Evolutionary conservation across 2,113 vertebrate genomes (phyloP).

Genomic region (Petaurus breviceps): DNA sequence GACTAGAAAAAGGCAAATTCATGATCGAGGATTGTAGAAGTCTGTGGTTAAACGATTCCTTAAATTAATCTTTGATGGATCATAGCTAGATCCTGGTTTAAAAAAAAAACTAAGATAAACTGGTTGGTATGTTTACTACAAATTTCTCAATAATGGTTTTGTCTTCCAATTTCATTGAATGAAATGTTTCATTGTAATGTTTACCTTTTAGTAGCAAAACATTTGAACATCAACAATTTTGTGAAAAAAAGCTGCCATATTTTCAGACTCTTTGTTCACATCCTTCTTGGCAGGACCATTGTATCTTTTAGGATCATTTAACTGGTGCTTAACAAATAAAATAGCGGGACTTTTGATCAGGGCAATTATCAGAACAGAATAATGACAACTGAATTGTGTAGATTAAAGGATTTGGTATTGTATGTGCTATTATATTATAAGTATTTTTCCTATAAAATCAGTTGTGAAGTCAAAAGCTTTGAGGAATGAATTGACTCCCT

Average conservation of each 20-base stretch:
- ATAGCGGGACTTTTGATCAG: background rate
- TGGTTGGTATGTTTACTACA: slow-evolving; percentile 74
- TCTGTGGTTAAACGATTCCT: background rate
- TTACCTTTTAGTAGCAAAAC: background rate
- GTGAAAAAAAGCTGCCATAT: background rate
- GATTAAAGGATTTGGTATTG: background rate
- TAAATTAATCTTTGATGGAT: slow-evolving; percentile 14
- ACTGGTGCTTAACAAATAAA: background rate
- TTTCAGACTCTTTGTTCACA: background rate
- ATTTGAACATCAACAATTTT: background rate
- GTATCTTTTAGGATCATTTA: background rate
- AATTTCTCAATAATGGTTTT: slow-evolving; percentile 16
- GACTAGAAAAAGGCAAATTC: background rate
- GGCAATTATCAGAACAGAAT: background rate
- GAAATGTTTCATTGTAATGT: background rate
- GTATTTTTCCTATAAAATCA: background rate
- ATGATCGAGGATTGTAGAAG: background rate
- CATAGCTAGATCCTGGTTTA: background rate
- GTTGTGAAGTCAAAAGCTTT: background rate
- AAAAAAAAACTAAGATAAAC: slow-evolving; percentile 59
- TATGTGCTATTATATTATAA: background rate
- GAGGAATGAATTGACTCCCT: background rate
- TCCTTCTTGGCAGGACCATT: background rate
- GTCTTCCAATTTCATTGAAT: background rate
- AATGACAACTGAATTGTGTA: background rate